phyloP scores from a whole-genome alignment of 2,888 invertebrate species.

The Caenorhabditis afra region DNA sequence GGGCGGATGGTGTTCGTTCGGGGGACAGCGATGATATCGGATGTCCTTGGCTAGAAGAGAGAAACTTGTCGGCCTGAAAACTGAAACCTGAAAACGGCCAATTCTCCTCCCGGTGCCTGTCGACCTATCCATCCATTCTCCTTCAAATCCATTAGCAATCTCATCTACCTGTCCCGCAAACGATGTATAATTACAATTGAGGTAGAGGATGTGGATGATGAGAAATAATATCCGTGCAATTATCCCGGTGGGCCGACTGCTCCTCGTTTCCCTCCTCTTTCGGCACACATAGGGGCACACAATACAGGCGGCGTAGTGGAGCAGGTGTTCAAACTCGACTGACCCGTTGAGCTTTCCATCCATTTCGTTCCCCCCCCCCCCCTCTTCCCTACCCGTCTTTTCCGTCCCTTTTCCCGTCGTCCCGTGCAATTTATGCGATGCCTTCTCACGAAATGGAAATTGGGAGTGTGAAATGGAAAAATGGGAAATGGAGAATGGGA shows the following conservation, averaged over 20 bases:
- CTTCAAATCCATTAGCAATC: conserved; percentile 30
- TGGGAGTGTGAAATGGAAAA: not conserved
- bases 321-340: conserved; percentile 52
- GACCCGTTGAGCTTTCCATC: conserved; percentile 7
- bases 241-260: conserved; percentile 15
- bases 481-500: conserved; percentile 9
- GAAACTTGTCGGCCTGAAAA: too few species aligned
- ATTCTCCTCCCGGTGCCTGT: too few species aligned
- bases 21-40: not conserved
- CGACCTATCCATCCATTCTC: not conserved
- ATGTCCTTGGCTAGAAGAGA: too few species aligned
- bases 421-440: too few species aligned
- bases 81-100: not conserved
- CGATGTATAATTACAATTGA: conserved; percentile 41
- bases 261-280: not conserved
- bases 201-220: not conserved
- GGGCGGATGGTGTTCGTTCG: not conserved
- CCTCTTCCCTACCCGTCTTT: not conserved
- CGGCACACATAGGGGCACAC: conserved; percentile 12
- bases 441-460: too few species aligned
- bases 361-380: not conserved
- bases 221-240: conserved; percentile 40
- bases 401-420: not conserved
- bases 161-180: conserved; percentile 12
- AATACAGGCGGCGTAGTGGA: not conserved